These are phyloP conservation scores for Parapristionchus giblindavisi DNA, from an alignment of 2,888 invertebrate genomes.

Conservation along the genomic window DNA sequence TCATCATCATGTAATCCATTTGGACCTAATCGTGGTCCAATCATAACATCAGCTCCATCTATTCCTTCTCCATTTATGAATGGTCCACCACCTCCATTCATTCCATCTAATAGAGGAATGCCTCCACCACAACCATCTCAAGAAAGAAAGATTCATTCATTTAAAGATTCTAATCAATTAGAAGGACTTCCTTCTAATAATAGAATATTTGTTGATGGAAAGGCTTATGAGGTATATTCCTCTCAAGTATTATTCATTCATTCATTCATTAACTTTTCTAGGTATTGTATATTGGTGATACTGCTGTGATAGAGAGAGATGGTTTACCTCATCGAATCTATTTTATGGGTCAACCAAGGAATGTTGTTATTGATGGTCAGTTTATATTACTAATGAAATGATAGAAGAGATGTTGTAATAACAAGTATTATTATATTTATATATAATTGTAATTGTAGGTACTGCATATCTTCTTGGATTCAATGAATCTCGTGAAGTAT, in stretches of 20 bases:
- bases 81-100: conserved; percentile 13
- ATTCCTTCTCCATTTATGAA: conserved; percentile 6
- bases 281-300: conserved; percentile 63
- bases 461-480: conserved; percentile 57
- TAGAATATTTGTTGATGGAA: conserved; percentile 69
- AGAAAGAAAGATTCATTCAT: conserved; percentile 40
- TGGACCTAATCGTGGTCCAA: conserved; percentile 16
- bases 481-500: conserved; percentile 61
- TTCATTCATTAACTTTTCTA: too few species aligned
- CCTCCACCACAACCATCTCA: conserved; percentile 26
- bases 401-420: not conserved
- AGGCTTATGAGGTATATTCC: conserved; percentile 65
- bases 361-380: conserved; percentile 67
- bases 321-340: conserved; percentile 68
- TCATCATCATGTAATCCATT: conserved; percentile 15
- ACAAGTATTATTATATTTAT: not conserved
- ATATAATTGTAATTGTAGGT: not conserved
- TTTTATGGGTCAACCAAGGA: conserved; percentile 64
- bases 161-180: conserved; percentile 56
- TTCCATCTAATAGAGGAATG: conserved; percentile 21
- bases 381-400: not conserved
- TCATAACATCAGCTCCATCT: conserved; percentile 29
- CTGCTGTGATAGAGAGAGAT: conserved; percentile 68
- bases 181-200: conserved; percentile 68
- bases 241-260: too few species aligned